phyloP scores from a whole-genome alignment of 2,113 vertebrate genomes.

The Carassius auratus region DNA sequence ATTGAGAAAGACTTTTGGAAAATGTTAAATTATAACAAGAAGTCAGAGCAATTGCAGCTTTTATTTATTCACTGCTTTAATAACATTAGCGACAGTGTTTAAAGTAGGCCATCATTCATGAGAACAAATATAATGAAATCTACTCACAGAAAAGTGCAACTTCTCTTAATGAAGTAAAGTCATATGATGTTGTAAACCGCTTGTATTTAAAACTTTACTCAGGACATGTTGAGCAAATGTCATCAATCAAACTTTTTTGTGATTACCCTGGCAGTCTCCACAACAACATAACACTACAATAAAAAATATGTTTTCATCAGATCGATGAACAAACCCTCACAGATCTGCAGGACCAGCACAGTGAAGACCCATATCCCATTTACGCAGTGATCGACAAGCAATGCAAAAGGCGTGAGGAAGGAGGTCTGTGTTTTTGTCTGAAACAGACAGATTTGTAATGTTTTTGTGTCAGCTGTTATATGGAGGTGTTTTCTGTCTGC shows the following conservation, averaged over 20 bases:
- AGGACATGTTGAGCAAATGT: slow-evolving; percentile 23
- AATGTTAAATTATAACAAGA: too few relatives aligned
- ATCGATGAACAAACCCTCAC: slow-evolving; percentile 22
- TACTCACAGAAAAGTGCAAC: too few relatives aligned
- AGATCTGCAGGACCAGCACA: neutral
- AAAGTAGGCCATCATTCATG: too few relatives aligned
- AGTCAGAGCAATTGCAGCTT: too few relatives aligned
- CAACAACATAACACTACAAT: neutral
- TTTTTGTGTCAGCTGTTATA: neutral
- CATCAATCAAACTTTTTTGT: neutral
- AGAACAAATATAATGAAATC: too few relatives aligned
- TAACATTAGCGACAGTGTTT: too few relatives aligned
- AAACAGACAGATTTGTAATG: neutral
- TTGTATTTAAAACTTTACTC: neutral
- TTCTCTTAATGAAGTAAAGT: too few relatives aligned
- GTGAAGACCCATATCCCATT: slow-evolving; percentile 50
- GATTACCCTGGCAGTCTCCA: neutral
- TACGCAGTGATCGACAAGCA: slow-evolving; percentile 20
- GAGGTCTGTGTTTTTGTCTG: neutral
- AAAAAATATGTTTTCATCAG: slow-evolving; percentile 9
- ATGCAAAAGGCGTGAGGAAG: neutral
- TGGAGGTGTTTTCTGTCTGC: neutral
- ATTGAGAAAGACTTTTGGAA: too few relatives aligned
- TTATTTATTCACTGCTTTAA: too few relatives aligned
- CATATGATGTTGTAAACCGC: too few relatives aligned